A percentile compares a stretch with the other conserved stretches of the same genome.
These are phyloP conservation scores for Metacarcinus magister DNA, from an alignment of 2,888 invertebrate genomes.

Conservation along the genomic window DNA sequence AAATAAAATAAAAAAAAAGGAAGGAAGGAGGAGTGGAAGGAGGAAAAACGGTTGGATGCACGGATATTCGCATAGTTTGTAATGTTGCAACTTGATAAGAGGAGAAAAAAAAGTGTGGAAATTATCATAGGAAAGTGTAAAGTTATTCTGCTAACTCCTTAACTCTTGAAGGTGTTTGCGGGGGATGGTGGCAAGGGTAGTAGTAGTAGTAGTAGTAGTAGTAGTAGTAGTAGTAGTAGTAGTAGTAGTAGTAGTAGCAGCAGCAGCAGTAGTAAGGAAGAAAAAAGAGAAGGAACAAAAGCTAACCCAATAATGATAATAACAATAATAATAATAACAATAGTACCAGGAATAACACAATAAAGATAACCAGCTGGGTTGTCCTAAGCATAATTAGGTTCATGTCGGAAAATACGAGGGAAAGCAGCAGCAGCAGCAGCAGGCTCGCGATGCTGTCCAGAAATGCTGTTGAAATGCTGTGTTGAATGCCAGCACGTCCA, in stretches of 20 bases:
- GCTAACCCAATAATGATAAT: neutral
- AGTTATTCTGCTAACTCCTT: neutral
- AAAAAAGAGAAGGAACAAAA: neutral
- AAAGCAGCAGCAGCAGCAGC: neutral
- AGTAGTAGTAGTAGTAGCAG: no score
- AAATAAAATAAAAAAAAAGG: neutral
- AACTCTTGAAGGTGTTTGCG: neutral
- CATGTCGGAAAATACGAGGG: neutral
- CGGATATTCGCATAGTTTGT: constrained; percentile 2
- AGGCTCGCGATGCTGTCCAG: neutral
- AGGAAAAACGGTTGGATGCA: neutral
- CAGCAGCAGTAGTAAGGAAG: neutral
- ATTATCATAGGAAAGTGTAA: constrained; percentile 5
- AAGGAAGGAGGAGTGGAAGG: neutral
- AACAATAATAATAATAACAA: neutral
- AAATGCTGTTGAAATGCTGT: neutral
- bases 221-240: neutral
- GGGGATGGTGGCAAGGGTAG: neutral
- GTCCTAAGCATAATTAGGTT: constrained; percentile 2
- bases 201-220: neutral
- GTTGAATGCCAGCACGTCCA: neutral
- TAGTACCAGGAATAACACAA: neutral
- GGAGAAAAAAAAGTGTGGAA: neutral
- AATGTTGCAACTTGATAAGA: neutral
- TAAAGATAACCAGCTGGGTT: neutral